These are phyloP conservation scores for Cyanocitta stelleri DNA, from an alignment of 2,113 vertebrate species.

Conservation along the genomic window DNA sequence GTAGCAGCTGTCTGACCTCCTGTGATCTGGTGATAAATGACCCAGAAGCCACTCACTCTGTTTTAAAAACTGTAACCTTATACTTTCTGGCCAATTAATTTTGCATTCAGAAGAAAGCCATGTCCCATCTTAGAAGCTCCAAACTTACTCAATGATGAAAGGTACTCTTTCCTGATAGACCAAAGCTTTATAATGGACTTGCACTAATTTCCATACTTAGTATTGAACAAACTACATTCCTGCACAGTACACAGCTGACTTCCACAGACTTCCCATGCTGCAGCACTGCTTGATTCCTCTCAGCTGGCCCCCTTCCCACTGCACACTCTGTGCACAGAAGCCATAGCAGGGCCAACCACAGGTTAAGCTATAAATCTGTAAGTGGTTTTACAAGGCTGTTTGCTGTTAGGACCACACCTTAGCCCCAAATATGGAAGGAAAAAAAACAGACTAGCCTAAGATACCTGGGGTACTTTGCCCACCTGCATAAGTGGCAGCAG, in stretches of 20 bases:
- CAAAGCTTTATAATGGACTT: neutral
- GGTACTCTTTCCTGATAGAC: neutral
- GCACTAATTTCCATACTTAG: neutral
- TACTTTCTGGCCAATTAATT: neutral
- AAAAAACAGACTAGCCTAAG: neutral
- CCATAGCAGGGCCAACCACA: neutral
- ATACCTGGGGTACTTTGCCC: neutral
- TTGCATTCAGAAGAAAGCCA: neutral
- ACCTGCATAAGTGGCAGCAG: slow-evolving; percentile 94
- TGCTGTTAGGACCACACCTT: neutral
- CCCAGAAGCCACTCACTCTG: neutral
- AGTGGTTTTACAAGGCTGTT: neutral
- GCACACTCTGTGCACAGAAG: neutral
- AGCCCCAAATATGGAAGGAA: neutral
- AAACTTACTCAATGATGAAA: neutral
- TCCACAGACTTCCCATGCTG: neutral
- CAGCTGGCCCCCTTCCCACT: neutral
- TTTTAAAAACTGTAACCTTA: neutral
- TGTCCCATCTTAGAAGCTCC: neutral
- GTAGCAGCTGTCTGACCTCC: neutral
- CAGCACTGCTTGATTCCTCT: neutral
- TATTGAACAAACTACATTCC: neutral
- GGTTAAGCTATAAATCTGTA: neutral
- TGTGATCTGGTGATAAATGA: neutral
- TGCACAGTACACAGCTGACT: neutral